Conservation (phyloP, 1,140 invertebrate genomes). For the Luehdorfia chinensis region DNA sequence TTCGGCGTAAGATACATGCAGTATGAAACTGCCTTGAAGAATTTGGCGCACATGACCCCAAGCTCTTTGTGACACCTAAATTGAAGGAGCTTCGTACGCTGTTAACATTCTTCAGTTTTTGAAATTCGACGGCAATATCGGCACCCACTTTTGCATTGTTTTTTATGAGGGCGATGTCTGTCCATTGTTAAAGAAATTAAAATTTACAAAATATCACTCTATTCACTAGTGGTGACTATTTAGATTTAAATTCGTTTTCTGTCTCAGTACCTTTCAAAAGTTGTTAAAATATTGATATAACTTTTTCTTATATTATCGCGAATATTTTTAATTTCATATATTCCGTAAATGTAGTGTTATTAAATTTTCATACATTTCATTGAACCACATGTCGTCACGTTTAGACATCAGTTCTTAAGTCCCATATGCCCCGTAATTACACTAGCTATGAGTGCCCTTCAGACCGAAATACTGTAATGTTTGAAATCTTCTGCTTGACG, state of each 20-base stretch:
- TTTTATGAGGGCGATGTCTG: conserved; percentile 93
- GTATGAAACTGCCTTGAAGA: conserved; percentile 45
- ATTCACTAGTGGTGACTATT: background rate
- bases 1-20: conserved; percentile 22
- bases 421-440: too few species aligned
- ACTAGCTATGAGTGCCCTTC: too few species aligned
- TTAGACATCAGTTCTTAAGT: too few species aligned
- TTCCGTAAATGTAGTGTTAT: too few species aligned
- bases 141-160: conserved; percentile 94
- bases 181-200: conserved; percentile 43
- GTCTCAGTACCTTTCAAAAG: background rate
- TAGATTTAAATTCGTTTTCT: background rate
- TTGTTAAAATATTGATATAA: too few species aligned
- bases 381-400: too few species aligned
- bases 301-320: too few species aligned
- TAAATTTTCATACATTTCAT: too few species aligned
- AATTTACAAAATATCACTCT: background rate
- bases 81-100: conserved; percentile 38
- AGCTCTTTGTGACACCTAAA: conserved; percentile 34
- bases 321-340: too few species aligned
- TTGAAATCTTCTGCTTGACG: too few species aligned
- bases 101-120: conserved; percentile 57
- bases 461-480: too few species aligned
- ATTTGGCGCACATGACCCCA: too few species aligned
- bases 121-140: conserved; percentile 86